Percentiles rank a stretch among this genome's conserved stretches.
These are phyloP conservation scores for Tauraco hartlaubi DNA, from an alignment of 2,797 vertebrate genomes.

Conservation along the genomic window DNA sequence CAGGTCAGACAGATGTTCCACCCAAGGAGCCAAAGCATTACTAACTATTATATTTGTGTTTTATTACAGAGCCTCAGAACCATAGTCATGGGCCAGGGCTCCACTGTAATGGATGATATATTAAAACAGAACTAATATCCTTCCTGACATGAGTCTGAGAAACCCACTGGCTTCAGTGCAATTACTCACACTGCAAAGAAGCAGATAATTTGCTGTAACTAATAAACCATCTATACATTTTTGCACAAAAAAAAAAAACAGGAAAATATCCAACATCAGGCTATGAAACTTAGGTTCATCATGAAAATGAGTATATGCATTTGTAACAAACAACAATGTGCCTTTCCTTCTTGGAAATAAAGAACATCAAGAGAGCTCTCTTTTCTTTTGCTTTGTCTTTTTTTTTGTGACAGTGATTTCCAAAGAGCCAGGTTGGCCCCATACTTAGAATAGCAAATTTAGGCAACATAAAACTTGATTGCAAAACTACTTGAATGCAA, in stretches of 20 bases:
- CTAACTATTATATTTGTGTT: slow-evolving; percentile 42
- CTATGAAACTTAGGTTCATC: neutral
- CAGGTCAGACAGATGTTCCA: slow-evolving; percentile 54
- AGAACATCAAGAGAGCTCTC: neutral
- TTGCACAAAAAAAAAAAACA: neutral
- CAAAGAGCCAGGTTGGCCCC: neutral
- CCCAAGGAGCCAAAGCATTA: slow-evolving; percentile 51
- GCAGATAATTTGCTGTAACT: neutral
- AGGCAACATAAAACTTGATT: slow-evolving; percentile 30
- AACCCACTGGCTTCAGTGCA: neutral
- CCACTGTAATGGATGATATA: neutral
- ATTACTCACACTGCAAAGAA: neutral
- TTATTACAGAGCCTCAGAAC: slow-evolving; percentile 18
- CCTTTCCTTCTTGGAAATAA: slow-evolving; percentile 9
- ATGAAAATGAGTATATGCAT: neutral
- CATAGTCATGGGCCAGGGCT: neutral
- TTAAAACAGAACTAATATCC: neutral
- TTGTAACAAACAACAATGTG: neutral
- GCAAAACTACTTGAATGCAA: slow-evolving; percentile 61
- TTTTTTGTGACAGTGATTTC: neutral
- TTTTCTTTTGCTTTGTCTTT: neutral
- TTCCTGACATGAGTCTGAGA: neutral
- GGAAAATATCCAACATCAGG: neutral
- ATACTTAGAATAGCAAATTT: slow-evolving; percentile 52
- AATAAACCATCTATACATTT: neutral